Percentiles rank a stretch among this genome's conserved stretches.
phyloP scores from a whole-genome alignment of 2,113 vertebrate species.

The Heliornis fulica region DNA sequence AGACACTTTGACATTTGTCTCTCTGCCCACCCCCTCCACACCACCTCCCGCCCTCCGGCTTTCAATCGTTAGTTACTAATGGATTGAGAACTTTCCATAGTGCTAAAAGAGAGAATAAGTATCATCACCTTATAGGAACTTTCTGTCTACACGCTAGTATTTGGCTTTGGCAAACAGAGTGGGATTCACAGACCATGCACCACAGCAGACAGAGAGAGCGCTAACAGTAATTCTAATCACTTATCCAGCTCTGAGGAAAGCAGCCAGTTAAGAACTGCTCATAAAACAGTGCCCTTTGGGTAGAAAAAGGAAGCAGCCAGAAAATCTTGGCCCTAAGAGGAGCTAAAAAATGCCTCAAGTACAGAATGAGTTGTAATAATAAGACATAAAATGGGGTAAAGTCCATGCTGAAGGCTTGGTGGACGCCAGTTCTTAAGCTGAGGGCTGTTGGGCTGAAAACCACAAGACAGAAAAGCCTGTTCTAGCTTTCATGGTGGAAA shows the following conservation, averaged over 20 bases:
- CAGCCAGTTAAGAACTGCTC: neutral
- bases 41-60: no score
- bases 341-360: neutral
- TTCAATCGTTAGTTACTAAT: neutral
- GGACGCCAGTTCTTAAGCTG: neutral
- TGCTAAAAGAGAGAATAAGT: neutral
- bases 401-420: neutral
- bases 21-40: neutral
- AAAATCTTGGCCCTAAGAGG: neutral
- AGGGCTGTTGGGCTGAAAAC: neutral
- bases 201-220: neutral
- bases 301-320: neutral
- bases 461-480: neutral
- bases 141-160: neutral
- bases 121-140: neutral
- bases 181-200: neutral
- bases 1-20: neutral
- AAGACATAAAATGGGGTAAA: fast-evolving
- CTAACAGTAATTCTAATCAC: neutral
- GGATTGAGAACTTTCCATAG: neutral
- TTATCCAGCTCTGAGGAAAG: neutral
- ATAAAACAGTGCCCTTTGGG: neutral
- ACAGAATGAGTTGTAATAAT: neutral
- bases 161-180: slow-evolving; percentile 18
- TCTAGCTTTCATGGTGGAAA: neutral